Conservation (phyloP, 2,113 vertebrate species). For the Bos javanicus region DNA sequence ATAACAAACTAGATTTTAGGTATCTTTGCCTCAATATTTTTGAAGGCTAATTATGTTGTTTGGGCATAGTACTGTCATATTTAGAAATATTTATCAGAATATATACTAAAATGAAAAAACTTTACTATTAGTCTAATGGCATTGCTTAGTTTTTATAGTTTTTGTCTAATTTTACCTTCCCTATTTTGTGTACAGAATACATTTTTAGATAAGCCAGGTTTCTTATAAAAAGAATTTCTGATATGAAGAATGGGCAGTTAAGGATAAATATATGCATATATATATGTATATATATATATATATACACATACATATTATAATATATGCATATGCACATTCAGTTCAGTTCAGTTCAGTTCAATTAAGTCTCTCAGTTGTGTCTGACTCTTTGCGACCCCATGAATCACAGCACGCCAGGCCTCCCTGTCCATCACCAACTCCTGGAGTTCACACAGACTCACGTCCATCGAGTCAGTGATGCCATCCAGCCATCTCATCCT, state of each 20-base stretch:
- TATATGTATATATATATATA: background rate
- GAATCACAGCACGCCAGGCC: too few species aligned
- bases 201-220: background rate
- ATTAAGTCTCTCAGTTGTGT: too few species aligned
- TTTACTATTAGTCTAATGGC: background rate
- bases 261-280: background rate
- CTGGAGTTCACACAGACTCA: too few species aligned
- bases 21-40: background rate
- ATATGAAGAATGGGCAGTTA: background rate
- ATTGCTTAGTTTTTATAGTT: background rate
- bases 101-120: background rate
- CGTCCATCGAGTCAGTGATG: too few species aligned
- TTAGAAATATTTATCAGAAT: background rate
- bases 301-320: background rate
- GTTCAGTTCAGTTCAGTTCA: too few species aligned
- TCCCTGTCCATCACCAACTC: too few species aligned
- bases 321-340: background rate
- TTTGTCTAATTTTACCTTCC: background rate
- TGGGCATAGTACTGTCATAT: background rate
- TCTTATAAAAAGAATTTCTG: background rate
- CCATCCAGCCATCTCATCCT: too few species aligned
- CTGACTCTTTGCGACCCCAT: too few species aligned
- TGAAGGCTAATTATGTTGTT: background rate
- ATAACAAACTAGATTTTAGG: background rate
- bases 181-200: background rate